phyloP scores from a whole-genome alignment of 1,140 invertebrate genomes.

The Ips typographus region DNA sequence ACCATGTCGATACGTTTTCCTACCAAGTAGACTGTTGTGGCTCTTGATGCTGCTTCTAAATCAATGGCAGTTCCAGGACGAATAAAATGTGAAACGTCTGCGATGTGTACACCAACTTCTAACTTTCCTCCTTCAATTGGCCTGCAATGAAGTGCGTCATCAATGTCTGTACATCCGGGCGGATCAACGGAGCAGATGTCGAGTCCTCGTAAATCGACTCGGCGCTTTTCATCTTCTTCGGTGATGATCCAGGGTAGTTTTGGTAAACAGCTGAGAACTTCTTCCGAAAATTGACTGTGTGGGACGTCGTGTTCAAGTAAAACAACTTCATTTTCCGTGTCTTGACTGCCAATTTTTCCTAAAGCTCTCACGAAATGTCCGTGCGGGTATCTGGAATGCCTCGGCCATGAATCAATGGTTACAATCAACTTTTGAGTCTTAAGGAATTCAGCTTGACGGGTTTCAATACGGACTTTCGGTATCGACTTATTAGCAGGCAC shows the following conservation, averaged over 20 bases:
- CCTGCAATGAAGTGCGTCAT: constrained; percentile 94
- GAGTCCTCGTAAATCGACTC: constrained; percentile 81
- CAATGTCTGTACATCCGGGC: constrained; percentile 98
- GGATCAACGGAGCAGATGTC: constrained; percentile 97
- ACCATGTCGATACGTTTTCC: constrained; percentile 88
- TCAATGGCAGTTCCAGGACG: constrained; percentile 85
- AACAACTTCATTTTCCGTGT: constrained; percentile 94
- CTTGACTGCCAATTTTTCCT: constrained; percentile 75
- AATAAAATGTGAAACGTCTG: constrained; percentile 94
- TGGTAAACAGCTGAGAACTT: constrained; percentile 91
- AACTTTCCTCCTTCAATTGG: constrained; percentile 73
- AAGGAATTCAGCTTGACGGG: constrained; percentile 80
- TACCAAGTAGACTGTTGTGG: constrained; percentile 89
- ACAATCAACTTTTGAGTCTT: constrained; percentile 86
- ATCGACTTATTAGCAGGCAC: constrained; percentile 87
- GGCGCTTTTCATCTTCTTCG: constrained; percentile 75
- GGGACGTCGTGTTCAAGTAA: constrained; percentile 97
- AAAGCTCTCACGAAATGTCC: constrained; percentile 89
- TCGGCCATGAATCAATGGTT: constrained; percentile 90
- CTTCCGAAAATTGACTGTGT: constrained; percentile 91
- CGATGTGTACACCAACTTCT: constrained; percentile 94
- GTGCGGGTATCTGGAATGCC: constrained; percentile 73
- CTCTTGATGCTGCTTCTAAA: constrained; percentile 79
- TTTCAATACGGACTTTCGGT: constrained; percentile 90
- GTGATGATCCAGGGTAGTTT: constrained; percentile 88